A percentile compares a stretch with the other conserved stretches of the same genome.
These are phyloP conservation scores for Archocentrus centrarchus DNA, from an alignment of 2,113 vertebrate genomes.

Conservation along the genomic window DNA sequence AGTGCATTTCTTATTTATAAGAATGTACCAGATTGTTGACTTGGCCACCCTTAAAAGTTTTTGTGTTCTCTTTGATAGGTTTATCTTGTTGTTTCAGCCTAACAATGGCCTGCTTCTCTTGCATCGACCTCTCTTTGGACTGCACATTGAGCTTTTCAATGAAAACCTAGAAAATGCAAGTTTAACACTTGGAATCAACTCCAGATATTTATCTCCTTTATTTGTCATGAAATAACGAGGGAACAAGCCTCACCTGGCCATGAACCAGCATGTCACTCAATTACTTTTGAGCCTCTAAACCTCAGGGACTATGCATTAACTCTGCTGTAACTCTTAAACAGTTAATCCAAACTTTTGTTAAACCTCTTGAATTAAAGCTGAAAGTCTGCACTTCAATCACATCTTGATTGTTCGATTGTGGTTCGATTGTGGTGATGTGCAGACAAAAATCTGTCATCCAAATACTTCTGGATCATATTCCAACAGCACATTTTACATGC, in stretches of 20 bases:
- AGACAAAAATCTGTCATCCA: not conserved
- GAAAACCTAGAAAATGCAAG: not conserved
- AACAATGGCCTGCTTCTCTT: not conserved
- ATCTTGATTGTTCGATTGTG: not conserved
- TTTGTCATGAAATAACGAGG: not conserved
- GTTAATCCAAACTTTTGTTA: not conserved
- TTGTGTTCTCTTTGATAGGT: not conserved
- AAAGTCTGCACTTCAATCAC: not conserved
- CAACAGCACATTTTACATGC: not conserved
- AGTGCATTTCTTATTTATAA: not conserved
- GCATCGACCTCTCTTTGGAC: not conserved
- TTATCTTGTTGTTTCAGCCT: too few relatives aligned
- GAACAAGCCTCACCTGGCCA: too few relatives aligned
- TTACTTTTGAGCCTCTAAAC: too few relatives aligned
- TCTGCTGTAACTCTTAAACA: too few relatives aligned
- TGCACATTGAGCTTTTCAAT: not conserved
- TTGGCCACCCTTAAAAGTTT: not conserved
- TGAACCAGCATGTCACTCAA: too few relatives aligned
- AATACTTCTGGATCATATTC: not conserved
- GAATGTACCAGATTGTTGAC: not conserved
- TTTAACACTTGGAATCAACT: slow-evolving; percentile 1
- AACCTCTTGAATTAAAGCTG: not conserved
- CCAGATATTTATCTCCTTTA: not conserved
- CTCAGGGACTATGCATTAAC: too few relatives aligned
- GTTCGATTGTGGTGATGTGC: not conserved